Percentiles rank a stretch among this genome's conserved stretches.
Conservation (phyloP, 2,113 vertebrate genomes). For the Rhipidura dahli region DNA sequence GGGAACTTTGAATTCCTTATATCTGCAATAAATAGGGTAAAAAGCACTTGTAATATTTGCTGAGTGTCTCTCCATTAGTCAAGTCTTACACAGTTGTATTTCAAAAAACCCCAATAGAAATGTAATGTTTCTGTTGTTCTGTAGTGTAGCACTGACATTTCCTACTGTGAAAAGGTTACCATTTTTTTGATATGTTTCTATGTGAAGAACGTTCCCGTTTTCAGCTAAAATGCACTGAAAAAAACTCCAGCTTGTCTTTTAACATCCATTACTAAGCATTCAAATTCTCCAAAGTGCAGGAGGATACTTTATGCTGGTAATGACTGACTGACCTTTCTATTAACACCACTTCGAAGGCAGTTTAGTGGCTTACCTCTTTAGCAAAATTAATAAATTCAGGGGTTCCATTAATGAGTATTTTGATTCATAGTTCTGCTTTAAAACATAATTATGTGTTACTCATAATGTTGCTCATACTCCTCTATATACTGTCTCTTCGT, state of each 20-base stretch:
- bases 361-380: constrained; percentile 51
- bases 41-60: not conserved
- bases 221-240: not conserved
- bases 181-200: not conserved
- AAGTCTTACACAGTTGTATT: not conserved
- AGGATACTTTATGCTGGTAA: not conserved
- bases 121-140: not conserved
- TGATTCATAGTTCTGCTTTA: constrained; percentile 11
- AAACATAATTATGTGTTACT: not conserved
- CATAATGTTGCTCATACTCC: not conserved
- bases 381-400: constrained; percentile 42
- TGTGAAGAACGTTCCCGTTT: not conserved
- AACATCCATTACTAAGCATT: constrained; percentile 9
- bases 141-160: not conserved
- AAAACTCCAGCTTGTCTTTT: not conserved
- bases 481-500: not conserved
- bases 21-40: not conserved
- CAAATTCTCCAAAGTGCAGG: not conserved
- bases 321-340: constrained; percentile 44
- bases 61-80: not conserved
- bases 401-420: constrained; percentile 13
- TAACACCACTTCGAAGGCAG: constrained; percentile 3
- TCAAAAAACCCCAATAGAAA: not conserved
- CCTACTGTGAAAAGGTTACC: not conserved
- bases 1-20: not conserved